Base-by-base conservation (phyloP, 1,140 invertebrate genomes). In the Megalonaias nervosa region DNA sequence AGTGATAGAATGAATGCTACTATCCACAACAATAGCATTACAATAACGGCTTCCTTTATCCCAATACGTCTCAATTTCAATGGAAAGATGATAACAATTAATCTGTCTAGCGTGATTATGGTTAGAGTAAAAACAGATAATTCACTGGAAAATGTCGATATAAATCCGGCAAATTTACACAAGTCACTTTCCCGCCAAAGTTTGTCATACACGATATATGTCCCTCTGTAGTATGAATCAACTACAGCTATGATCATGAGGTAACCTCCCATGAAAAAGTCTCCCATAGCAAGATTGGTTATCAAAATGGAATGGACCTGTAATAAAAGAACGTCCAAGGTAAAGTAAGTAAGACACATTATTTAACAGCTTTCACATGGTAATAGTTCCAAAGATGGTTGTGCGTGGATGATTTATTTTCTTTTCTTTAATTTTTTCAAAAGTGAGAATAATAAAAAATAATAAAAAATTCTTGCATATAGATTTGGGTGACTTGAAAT, bases 141-240 rank as follows among this genome's bases (percentile, higher is more conserved):
- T 86, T 94, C 93, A 79, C 93, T 94, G 67, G 93, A 94, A 68
- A 94, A 92, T 21, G 94, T 95, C 81, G 93, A 93, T 59, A 94
- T 87, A 81, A 94, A 93, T 17, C 94, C 94, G 90, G 90, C 92
- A 67, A 93, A 85, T 71, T 92, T 90, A 84, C 93, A 94, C 16
- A 93, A 87, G 9, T 80, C 75, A 71, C 92, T 92, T 21, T 90
- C 88, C 23, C 92, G 84, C 93, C 93, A 93, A 17, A 82, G 67
- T 38, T 87, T 84, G 81, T 93, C 92, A 82, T 93, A 87, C 11
- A 92, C 87, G 59, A 91, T 91, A 82, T 93, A 93, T 16, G 90
- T 89, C 2, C 93, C 93, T 26, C 93, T 88, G 82, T 92, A 93
- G 72, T 91, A 87, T 15, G 88, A 83, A 84, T 93, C 93, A 0